These are phyloP conservation scores for Prionace glauca DNA, from an alignment of 2,797 vertebrate genomes.

Conservation along the genomic window DNA sequence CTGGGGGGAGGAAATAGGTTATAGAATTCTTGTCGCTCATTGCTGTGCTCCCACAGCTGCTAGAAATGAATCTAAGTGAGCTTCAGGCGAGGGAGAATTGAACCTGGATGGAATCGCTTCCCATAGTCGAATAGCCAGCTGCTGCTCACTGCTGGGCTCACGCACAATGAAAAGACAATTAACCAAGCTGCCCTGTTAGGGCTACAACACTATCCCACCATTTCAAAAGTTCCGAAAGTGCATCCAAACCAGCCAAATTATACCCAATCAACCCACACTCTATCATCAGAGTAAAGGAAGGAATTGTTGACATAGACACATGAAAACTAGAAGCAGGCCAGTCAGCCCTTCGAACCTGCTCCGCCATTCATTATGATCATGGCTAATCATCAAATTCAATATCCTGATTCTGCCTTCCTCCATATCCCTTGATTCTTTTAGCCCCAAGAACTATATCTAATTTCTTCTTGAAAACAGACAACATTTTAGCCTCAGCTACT, in stretches of 20 bases:
- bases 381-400: too few species aligned
- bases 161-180: background rate
- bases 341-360: too few species aligned
- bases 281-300: background rate
- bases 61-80: background rate
- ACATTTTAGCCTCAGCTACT: too few species aligned
- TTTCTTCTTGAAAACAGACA: too few species aligned
- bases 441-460: too few species aligned
- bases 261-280: background rate
- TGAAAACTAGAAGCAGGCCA: too few species aligned
- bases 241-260: background rate
- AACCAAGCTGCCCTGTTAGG: background rate
- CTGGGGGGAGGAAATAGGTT: background rate
- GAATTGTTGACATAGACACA: background rate
- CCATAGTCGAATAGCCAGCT: background rate
- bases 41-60: background rate
- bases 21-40: background rate
- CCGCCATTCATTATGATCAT: too few species aligned
- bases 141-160: background rate
- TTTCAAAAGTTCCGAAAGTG: background rate
- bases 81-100: background rate
- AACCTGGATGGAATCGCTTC: background rate
- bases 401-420: too few species aligned
- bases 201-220: background rate
- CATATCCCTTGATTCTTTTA: too few species aligned